These are phyloP conservation scores for Lepilemur ruficaudatus DNA, from an alignment of 2,797 vertebrate genomes.

Conservation along the genomic window DNA sequence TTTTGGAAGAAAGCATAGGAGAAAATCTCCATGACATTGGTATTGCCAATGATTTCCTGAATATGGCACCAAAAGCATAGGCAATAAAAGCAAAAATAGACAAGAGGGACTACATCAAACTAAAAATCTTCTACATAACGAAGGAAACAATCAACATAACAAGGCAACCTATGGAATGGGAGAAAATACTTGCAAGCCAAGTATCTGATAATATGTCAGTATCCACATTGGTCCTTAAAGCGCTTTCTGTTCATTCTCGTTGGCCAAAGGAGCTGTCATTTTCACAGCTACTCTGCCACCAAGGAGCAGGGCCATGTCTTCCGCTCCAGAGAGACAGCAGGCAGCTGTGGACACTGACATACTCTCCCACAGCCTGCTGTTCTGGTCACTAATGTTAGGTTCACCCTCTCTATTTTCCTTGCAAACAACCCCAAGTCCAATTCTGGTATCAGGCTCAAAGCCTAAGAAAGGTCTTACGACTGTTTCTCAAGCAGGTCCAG, in stretches of 20 bases:
- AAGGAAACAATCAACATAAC: background rate
- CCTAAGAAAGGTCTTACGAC: no score
- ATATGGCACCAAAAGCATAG: background rate
- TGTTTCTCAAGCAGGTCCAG: no score
- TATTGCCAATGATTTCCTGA: background rate
- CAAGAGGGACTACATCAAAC: background rate
- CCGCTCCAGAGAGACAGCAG: background rate
- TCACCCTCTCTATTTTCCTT: background rate
- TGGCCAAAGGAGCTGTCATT: accelerated
- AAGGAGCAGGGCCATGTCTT: background rate
- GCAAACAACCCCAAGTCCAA: background rate
- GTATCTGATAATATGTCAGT: no score
- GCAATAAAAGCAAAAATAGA: background rate
- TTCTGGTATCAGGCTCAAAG: background rate
- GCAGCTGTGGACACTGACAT: background rate
- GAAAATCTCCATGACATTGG: background rate
- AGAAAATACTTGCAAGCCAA: background rate
- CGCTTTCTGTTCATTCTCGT: background rate
- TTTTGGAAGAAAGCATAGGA: background rate
- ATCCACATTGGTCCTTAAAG: background rate
- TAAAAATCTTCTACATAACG: background rate
- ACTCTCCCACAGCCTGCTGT: background rate
- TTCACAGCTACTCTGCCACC: background rate
- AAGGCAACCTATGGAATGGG: background rate
- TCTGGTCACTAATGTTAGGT: background rate